These are phyloP conservation scores for Podarcis cretensis DNA, from an alignment of 2,113 vertebrate genomes.

Conservation along the genomic window DNA sequence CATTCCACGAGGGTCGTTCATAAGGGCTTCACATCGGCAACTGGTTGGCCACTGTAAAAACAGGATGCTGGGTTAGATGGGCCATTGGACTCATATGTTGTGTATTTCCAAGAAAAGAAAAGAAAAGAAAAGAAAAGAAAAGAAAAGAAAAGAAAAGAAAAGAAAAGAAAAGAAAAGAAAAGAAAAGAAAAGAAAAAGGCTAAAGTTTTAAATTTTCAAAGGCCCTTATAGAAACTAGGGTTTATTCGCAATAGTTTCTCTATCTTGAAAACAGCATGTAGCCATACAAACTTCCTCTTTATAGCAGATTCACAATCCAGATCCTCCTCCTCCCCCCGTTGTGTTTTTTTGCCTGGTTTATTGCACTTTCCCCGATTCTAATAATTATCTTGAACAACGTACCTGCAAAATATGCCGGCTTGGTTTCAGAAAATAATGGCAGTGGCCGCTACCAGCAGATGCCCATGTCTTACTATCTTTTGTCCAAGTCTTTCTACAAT, in stretches of 20 bases:
- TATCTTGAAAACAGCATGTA: not conserved
- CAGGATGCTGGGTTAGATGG: too few relatives aligned
- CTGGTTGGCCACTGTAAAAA: too few relatives aligned
- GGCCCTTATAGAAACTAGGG: not conserved
- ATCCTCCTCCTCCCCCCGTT: not conserved
- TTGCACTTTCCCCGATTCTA: not conserved
- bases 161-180: too few relatives aligned
- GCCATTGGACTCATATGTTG: too few relatives aligned
- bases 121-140: too few relatives aligned
- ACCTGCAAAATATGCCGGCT: not conserved
- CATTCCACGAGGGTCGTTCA: too few relatives aligned
- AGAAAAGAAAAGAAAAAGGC: too few relatives aligned
- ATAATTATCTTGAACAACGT: not conserved
- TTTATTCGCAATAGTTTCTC: not conserved
- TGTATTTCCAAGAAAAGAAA: too few relatives aligned
- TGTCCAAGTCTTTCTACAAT: not conserved
- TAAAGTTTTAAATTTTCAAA: not conserved
- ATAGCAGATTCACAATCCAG: not conserved
- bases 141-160: too few relatives aligned
- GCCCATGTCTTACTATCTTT: not conserved
- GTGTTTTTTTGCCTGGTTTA: not conserved
- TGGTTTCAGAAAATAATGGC: not conserved
- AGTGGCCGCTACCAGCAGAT: not conserved
- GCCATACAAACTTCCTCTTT: not conserved
- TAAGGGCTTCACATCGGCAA: too few relatives aligned